Conservation (phyloP, 2,888 invertebrate species). For the Aporophyla lueneburgensis region DNA sequence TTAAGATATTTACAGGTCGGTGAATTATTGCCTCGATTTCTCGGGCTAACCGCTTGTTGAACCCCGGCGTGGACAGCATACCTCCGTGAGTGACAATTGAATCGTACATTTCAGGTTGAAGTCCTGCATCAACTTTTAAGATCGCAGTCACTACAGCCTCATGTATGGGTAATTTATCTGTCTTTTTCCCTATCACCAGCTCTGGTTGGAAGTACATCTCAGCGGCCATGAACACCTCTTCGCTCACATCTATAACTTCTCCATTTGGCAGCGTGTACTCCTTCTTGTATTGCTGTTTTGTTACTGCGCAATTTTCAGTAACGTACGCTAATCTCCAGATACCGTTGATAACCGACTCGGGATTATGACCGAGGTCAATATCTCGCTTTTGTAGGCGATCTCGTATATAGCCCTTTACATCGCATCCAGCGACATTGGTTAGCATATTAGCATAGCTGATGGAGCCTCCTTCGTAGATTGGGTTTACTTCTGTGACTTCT, state of each 20-base stretch:
- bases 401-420: conserved; percentile 73
- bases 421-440: conserved; percentile 75
- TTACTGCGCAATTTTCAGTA: conserved; percentile 69
- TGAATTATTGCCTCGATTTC: conserved; percentile 72
- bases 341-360: conserved; percentile 44
- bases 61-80: conserved; percentile 75
- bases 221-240: conserved; percentile 77
- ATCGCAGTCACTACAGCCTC: conserved; percentile 72
- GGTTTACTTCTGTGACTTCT: conserved; percentile 76
- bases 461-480: conserved; percentile 82
- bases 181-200: conserved; percentile 63
- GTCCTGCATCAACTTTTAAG: conserved; percentile 78
- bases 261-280: conserved; percentile 74
- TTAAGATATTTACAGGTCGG: conserved; percentile 71
- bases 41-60: conserved; percentile 72
- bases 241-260: conserved; percentile 74
- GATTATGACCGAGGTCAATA: conserved; percentile 63
- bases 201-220: conserved; percentile 82
- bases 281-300: conserved; percentile 61
- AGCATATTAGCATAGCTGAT: conserved; percentile 78
- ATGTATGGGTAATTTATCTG: conserved; percentile 72
- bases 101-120: conserved; percentile 73
- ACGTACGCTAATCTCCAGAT: conserved; percentile 68
- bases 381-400: conserved; percentile 68
- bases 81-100: conserved; percentile 81